Base-by-base conservation (phyloP, 2,888 invertebrate genomes). In the Agrilus biguttatus region DNA sequence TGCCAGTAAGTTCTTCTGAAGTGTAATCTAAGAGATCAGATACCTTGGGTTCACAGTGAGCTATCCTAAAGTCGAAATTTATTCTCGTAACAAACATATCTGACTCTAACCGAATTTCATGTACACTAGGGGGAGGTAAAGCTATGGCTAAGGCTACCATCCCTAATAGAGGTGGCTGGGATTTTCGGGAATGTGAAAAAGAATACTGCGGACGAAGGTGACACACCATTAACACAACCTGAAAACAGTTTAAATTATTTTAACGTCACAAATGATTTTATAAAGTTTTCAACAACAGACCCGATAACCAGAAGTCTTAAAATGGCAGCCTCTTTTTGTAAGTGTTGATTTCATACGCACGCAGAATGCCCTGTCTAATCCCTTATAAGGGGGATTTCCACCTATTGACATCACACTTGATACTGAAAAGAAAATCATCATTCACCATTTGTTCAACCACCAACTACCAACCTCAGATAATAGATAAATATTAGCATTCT, bases 71-170 rank as follows among this genome's bases (percentile, higher is more conserved):
- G 69, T 95, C 92, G 58, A 95, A 92, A 65, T 85, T 90, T 59
- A 96, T 86, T 60, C 93, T 79, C 47, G 91, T 95, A 56, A 96
- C 95, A 68, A 96, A 96, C 89, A 90, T 90, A 63, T 91, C 91
- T 42, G 87, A 80, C 67, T 95, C 95, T 55, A 96, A 74, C 54
- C 93, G 79, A 56, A 95, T 91, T 71, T 96, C 96, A 63, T 96
- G 93, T 51, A 96, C 91, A 50, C 92, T 93, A 10, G 96, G 95
- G 10, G 96, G 95, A 37, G 96, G 96, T 52, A 96, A 72, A 8
- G 95, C 96, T 54, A 96, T 93, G 52, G 95, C 96, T 55, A 96
- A 64, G 5, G 89, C 95, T 45, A 95, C 92, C 85, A 95, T 86
- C 19, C 95, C 95, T 54, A 96, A 69, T 28, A 91, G 72, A 7